Percentiles rank a stretch among this genome's conserved stretches.
Conservation (phyloP, 2,113 vertebrate genomes). For the Sphyrna mokarran region DNA sequence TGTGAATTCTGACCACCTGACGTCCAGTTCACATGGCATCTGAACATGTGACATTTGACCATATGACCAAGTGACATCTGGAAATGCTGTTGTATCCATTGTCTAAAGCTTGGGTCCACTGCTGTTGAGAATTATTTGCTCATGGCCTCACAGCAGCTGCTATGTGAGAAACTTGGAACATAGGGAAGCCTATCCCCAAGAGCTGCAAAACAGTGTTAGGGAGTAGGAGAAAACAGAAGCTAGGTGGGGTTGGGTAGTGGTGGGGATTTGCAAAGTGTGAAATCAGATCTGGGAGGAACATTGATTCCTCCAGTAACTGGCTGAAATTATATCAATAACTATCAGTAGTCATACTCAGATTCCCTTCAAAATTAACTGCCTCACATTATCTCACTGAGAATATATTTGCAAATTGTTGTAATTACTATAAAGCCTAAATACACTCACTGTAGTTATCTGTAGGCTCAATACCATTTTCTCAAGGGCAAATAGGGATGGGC, state of each 20-base stretch:
- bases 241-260: too few relatives aligned
- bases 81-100: not conserved
- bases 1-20: not conserved
- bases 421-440: too few relatives aligned
- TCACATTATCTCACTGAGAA: too few relatives aligned
- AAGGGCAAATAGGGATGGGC: too few relatives aligned
- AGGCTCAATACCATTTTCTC: too few relatives aligned
- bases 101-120: not conserved
- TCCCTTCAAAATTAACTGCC: too few relatives aligned
- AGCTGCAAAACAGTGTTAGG: not conserved
- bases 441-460: too few relatives aligned
- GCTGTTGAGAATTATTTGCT: too few relatives aligned
- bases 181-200: not conserved
- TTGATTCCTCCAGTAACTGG: not conserved
- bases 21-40: too few relatives aligned
- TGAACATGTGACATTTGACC: too few relatives aligned
- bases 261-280: not conserved
- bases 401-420: too few relatives aligned
- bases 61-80: not conserved
- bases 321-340: not conserved
- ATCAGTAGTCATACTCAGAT: too few relatives aligned
- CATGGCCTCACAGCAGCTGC: not conserved
- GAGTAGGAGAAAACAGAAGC: not conserved
- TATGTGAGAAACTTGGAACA: not conserved
- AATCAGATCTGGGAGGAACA: not conserved